phyloP scores from a whole-genome alignment of 2,888 invertebrate genomes.

The Dicroscelio sp. region DNA sequence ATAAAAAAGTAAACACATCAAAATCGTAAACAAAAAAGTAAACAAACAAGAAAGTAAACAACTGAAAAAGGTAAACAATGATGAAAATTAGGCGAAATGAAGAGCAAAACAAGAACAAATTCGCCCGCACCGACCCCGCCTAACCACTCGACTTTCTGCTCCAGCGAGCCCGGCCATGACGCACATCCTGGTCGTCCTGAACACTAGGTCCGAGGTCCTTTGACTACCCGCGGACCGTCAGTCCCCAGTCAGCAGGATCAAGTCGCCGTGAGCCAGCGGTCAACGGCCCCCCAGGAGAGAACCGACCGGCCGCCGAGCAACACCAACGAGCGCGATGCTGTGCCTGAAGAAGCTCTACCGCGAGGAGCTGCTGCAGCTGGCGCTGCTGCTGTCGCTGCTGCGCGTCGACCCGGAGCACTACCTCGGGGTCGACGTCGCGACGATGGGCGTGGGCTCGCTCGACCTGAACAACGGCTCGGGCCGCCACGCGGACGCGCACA shows the following conservation, averaged over 20 bases:
- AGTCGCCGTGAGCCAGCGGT: too few relatives aligned
- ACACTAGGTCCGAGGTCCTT: conserved; percentile 64
- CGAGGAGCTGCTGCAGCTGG: conserved; percentile 96
- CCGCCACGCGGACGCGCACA: conserved; percentile 93
- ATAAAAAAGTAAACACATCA: too few relatives aligned
- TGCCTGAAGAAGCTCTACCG: conserved; percentile 96
- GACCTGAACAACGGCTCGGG: conserved; percentile 94
- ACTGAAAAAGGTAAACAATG: too few relatives aligned
- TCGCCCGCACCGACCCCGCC: background rate
- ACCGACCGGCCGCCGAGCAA: background rate
- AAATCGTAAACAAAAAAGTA: too few relatives aligned
- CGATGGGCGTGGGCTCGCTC: conserved; percentile 91
- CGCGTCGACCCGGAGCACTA: conserved; percentile 95
- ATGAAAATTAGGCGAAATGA: too few relatives aligned
- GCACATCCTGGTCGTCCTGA: conserved; percentile 57
- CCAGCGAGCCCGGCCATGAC: conserved; percentile 59
- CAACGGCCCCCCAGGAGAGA: too few relatives aligned
- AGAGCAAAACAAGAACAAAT: background rate
- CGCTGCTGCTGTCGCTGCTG: conserved; percentile 96
- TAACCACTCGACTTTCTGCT: too few relatives aligned
- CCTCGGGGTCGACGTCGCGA: conserved; percentile 92
- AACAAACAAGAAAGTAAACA: too few relatives aligned
- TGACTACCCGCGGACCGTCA: too few relatives aligned
- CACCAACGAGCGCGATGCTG: conserved; percentile 92
- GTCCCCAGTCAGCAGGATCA: background rate